Base-by-base conservation (phyloP, 2,113 vertebrate species). In the Rutilus rutilus region DNA sequence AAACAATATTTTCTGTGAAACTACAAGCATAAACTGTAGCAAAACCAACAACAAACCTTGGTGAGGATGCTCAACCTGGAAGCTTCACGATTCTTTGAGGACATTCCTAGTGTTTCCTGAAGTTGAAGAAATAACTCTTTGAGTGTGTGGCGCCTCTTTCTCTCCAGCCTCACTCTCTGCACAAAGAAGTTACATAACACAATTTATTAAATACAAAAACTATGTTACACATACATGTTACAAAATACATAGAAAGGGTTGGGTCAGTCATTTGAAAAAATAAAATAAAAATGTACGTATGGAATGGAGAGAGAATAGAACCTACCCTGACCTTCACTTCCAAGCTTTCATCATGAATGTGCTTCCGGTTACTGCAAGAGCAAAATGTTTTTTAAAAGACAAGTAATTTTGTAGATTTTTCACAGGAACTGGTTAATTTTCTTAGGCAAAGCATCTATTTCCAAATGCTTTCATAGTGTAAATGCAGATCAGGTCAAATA, bases 1-100 rank as follows among this genome's bases (percentile, higher is more conserved):
- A 57, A 76, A 25, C 23, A 47, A 14, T 33, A 47, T 64, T 80
- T 27, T 42, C 11, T 42, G n/a, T 42, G 39, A 1, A 50, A 15
- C 52, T 69, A 23, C 2, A 52, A 69, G 19, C 19, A 52, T 52
- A 5, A 82, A 6, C 6, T 14, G 6, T 14, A n/a, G 7, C 30
- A 12, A 82, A 82, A 36, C 8, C 23, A 30, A 50, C 85, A 83
- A 11, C 85, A 83, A 9, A 94, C 94, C 92, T 83, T 73, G 5
- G 50, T 65, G 33, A 95, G 90, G 0, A 90, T 89, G 33, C 0
- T 1, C 57, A 87, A 6, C 80, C 87, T 93, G 0, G 94, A 75
- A 0, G 2, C 27, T 33, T 36, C 15, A 10, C 33, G 27, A 30
- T 21, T 14, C 1, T 52, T 15, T 23, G 62, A 69, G 33, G 25